Percentiles rank a stretch among this genome's conserved stretches.
Evolutionary conservation across 1,140 invertebrate genomes (phyloP).

Genomic region (Danaus plexippus): DNA sequence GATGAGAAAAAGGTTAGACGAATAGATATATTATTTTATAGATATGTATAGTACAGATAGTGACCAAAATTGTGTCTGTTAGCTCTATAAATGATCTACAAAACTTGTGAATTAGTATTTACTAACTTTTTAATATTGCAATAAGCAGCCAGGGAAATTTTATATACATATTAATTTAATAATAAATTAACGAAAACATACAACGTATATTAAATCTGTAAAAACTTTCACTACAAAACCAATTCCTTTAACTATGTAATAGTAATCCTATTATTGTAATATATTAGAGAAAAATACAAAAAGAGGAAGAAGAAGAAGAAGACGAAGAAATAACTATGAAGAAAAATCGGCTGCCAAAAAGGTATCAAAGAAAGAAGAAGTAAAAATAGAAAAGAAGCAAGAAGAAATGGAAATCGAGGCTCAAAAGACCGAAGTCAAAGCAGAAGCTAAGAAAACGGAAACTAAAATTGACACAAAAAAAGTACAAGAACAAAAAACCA

Average conservation of each 20-base stretch:
- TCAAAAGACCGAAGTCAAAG: conserved; percentile 55
- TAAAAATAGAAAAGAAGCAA: conserved; percentile 20
- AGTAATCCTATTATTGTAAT: too few relatives aligned
- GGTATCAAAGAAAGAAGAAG: conserved; percentile 48
- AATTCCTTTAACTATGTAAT: too few relatives aligned
- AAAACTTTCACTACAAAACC: too few relatives aligned
- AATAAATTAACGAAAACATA: too few relatives aligned
- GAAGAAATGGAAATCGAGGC: conserved; percentile 61
- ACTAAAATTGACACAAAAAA: conserved; percentile 48
- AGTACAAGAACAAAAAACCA: conserved; percentile 52
- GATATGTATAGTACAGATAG: too few relatives aligned
- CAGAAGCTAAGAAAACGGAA: conserved; percentile 63
- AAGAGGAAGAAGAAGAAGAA: conserved; percentile 34
- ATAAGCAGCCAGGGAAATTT: too few relatives aligned
- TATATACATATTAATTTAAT: too few relatives aligned
- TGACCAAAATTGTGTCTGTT: too few relatives aligned
- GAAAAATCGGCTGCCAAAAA: conserved; percentile 63
- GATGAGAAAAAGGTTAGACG: conserved; percentile 53
- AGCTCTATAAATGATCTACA: too few relatives aligned
- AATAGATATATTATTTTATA: neutral
- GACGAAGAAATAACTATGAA: conserved; percentile 33
- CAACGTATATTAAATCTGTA: too few relatives aligned
- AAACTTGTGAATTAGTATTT: too few relatives aligned
- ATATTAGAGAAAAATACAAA: conserved; percentile 6
- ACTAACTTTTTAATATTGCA: too few relatives aligned